Conservation (phyloP, 1,140 invertebrate species). For the Drosophila guanche region DNA sequence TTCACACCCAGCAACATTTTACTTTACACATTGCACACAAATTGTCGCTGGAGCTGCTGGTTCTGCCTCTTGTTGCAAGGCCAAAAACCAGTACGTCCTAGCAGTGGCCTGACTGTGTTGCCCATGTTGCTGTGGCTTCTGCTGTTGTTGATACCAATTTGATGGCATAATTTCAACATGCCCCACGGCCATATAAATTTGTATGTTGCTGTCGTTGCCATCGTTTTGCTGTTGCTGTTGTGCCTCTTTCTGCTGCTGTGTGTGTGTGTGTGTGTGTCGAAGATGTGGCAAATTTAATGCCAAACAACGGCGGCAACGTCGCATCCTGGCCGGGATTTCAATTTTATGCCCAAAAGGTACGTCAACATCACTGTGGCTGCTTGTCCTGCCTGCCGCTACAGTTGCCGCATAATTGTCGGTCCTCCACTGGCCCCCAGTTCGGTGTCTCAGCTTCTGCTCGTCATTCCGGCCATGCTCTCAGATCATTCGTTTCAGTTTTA, state of each 20-base stretch:
- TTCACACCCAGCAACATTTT: slow-evolving; percentile 79
- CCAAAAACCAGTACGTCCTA: slow-evolving; percentile 42
- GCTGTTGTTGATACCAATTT: slow-evolving; percentile 77
- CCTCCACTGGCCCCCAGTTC: slow-evolving; percentile 19
- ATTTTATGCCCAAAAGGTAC: slow-evolving; percentile 82
- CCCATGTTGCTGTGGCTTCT: not conserved
- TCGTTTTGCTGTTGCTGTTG: slow-evolving; percentile 48
- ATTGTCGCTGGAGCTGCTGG: slow-evolving; percentile 57
- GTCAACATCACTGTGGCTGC: slow-evolving; percentile 66
- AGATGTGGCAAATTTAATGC: slow-evolving; percentile 79
- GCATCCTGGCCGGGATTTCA: slow-evolving; percentile 77
- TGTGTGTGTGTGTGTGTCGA: slow-evolving; percentile 52
- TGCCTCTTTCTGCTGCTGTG: slow-evolving; percentile 11
- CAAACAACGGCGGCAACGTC: slow-evolving; percentile 59
- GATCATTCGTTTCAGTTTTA: slow-evolving; percentile 17
- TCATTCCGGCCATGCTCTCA: slow-evolving; percentile 4
- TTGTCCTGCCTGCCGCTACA: slow-evolving; percentile 46
- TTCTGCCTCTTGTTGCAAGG: slow-evolving; percentile 31
- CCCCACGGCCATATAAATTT: slow-evolving; percentile 80
- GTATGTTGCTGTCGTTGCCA: slow-evolving; percentile 76
- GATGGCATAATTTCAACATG: slow-evolving; percentile 83
- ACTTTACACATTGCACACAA: slow-evolving; percentile 78
- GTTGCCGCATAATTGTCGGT: slow-evolving; percentile 65
- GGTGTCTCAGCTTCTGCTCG: slow-evolving; percentile 18
- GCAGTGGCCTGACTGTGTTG: slow-evolving; percentile 8